phyloP scores from a whole-genome alignment of 2,888 invertebrate genomes.

The Plebejus melissa region DNA sequence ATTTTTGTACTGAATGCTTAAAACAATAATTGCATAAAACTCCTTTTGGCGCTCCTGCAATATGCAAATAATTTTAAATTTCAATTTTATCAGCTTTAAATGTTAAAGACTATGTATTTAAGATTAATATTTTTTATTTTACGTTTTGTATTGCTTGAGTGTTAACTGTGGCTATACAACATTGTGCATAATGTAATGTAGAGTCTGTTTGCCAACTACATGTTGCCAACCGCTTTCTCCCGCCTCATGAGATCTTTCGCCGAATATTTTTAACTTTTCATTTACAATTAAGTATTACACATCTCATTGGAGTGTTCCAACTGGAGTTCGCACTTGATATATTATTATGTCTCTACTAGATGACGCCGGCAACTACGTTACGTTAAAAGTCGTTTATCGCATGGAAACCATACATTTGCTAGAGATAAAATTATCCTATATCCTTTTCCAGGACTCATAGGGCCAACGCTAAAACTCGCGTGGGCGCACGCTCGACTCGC shows the following conservation, averaged over 20 bases:
- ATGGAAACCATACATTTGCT: too few species aligned
- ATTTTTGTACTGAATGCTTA: too few species aligned
- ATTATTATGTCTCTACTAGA: not conserved
- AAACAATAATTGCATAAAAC: too few species aligned
- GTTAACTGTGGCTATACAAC: too few species aligned
- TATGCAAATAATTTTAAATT: not conserved
- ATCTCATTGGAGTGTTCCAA: not conserved
- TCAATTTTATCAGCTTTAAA: not conserved
- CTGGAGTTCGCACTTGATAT: not conserved
- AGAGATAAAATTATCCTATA: too few species aligned
- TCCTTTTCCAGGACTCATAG: too few species aligned
- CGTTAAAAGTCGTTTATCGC: too few species aligned
- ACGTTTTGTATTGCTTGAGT: too few species aligned
- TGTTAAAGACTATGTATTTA: not conserved
- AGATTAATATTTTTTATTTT: not conserved
- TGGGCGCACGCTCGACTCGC: too few species aligned
- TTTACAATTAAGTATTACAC: conserved; percentile 17
- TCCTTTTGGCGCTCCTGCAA: not conserved
- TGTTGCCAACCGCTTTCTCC: conserved; percentile 22
- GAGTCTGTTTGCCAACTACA: conserved; percentile 22
- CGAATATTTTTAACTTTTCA: conserved; percentile 22
- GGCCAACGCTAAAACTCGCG: too few species aligned
- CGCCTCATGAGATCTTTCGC: conserved; percentile 1
- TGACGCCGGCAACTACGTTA: too few species aligned
- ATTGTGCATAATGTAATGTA: not conserved